Conservation (phyloP, 1,140 invertebrate species). For the Bradysia coprophila region DNA sequence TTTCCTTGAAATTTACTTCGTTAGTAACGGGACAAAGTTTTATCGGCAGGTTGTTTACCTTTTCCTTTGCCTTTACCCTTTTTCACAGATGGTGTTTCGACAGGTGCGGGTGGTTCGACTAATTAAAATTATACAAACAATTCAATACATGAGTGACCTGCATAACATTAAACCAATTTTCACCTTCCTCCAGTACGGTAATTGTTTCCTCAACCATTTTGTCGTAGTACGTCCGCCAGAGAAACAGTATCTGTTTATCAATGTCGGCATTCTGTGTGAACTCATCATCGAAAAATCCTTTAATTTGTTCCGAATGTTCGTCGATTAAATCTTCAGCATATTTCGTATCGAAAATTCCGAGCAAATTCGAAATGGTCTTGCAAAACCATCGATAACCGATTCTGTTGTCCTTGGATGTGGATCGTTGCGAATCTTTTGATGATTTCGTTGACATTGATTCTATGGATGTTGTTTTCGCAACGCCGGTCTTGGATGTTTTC, state of each 20-base stretch:
- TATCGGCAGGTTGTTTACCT: too few species aligned
- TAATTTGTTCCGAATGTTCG: conserved; percentile 7
- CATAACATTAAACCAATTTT: too few species aligned
- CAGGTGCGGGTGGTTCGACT: conserved; percentile 6
- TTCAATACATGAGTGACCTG: not conserved
- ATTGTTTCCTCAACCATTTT: conserved; percentile 33
- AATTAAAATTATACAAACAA: not conserved
- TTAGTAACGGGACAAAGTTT: too few species aligned
- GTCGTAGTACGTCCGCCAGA: conserved; percentile 32
- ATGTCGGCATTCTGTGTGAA: conserved; percentile 23
- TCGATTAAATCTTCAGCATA: conserved; percentile 13
- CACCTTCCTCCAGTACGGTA: conserved; percentile 33
- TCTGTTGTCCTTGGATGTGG: too few species aligned
- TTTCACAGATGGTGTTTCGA: conserved; percentile 3
- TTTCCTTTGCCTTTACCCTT: conserved; percentile 15
- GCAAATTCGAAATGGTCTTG: conserved; percentile 12
- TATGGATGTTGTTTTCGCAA: too few species aligned
- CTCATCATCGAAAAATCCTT: conserved; percentile 21
- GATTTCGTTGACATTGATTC: too few species aligned
- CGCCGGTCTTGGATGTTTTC: too few species aligned
- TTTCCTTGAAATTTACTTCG: too few species aligned
- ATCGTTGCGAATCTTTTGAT: too few species aligned
- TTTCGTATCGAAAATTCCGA: conserved; percentile 18
- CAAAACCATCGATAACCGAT: not conserved
- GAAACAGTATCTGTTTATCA: conserved; percentile 25